Evolutionary conservation across 2,797 vertebrate species (phyloP).

Genomic region (Xiphorhynchus erythropygius): DNA sequence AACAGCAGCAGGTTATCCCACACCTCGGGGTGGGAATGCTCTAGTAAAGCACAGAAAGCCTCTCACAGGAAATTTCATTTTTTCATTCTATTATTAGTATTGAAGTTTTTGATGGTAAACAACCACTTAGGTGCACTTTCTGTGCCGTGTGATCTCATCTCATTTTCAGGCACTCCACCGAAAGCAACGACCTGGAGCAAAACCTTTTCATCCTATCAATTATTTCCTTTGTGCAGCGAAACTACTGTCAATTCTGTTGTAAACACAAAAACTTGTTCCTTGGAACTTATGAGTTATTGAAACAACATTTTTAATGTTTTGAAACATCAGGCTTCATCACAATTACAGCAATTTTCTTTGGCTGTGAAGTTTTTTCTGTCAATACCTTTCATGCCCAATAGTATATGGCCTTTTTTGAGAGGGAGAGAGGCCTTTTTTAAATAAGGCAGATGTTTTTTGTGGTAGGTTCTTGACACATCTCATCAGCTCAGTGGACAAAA

Average conservation of each 20-base stretch:
- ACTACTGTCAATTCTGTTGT: background rate
- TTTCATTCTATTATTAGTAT: background rate
- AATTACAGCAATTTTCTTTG: background rate
- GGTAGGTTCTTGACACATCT: background rate
- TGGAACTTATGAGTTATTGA: background rate
- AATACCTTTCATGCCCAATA: background rate
- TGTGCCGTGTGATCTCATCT: accelerated
- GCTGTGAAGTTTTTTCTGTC: background rate
- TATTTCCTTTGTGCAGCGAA: background rate
- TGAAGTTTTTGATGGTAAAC: background rate
- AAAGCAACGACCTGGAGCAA: background rate
- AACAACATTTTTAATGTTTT: background rate
- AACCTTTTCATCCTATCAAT: background rate
- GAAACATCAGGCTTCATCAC: background rate
- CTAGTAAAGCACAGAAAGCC: background rate
- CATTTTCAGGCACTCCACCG: background rate
- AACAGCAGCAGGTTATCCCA: background rate
- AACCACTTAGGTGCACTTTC: background rate
- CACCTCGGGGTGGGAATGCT: background rate
- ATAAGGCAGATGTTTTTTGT: background rate
- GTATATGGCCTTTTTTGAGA: background rate
- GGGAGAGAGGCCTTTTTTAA: background rate
- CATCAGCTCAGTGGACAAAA: background rate
- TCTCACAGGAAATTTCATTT: background rate
- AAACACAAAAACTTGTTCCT: background rate